Evolutionary conservation across 2,888 invertebrate species (phyloP), one percentile per base, ranked within the genome.

Genomic region (Clostera curtula): DNA sequence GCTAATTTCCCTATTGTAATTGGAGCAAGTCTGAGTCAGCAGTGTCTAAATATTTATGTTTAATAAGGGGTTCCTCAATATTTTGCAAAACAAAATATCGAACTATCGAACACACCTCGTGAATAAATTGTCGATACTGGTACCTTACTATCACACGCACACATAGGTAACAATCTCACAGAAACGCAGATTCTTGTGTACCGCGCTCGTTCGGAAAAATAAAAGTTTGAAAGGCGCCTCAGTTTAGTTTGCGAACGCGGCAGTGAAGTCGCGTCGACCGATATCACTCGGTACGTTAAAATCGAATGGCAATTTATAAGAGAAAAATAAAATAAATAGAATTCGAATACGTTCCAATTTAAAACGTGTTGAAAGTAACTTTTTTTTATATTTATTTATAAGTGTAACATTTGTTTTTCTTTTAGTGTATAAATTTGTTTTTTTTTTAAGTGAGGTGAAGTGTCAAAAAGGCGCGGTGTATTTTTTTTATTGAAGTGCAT

Each of bases 261-360:
- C 49, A 40, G 53, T 43, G 37, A 29, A 51, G 67, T 58, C 66
- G 71, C 56, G 61, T 66, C 35, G 37, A 33, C 43, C 61, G 50
- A 60, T 36, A 43, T 30, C 54, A 51, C 54, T 41, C 70, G 76
- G 79, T 79, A 69, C 56, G 75, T 73, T 54, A 36, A 26, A n/a
- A n/a, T n/a, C 31, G 30, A 34, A 39, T 41, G 37, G 39, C 30
- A 36, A 34, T 34, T 29, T 39, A n/a, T n/a, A n/a, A n/a, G n/a
- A n/a, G n/a, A n/a, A n/a, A n/a, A 34, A 29, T 40, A 51, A 50
- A 59, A 49, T 46, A 54, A 48, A 36, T 53, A 48, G 49, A 49
- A 42, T 53, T 49, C 42, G 34, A 31, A 34, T 34, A 30, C 27
- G 28, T 5, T 25, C 28, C 24, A 36, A 17, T 22, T 15, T 12